Evolutionary conservation across 2,113 vertebrate genomes (phyloP), one percentile per base, ranked within the genome.

Genomic region (Pogonocichla stellata): DNA sequence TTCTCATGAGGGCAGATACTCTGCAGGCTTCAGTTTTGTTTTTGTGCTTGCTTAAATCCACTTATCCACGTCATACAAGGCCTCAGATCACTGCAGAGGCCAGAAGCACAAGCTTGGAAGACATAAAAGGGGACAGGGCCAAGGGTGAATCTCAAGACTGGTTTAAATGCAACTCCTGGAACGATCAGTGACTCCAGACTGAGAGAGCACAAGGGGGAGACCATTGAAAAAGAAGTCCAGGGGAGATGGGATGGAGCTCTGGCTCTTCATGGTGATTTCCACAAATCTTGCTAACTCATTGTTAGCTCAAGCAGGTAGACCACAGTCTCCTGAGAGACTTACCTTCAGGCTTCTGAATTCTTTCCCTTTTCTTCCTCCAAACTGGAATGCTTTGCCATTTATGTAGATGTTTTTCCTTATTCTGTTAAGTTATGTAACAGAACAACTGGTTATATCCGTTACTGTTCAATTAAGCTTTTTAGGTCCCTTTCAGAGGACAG

Each of bases 31-130:
- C 38, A 14, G 22, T 31, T 50, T 4, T 60, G 40, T 2, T 42
- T 22, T 28, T 9, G 73, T 38, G n/a, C 23, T 47, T 24, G 40
- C 40, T 79, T 16, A 43, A 58, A 64, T 64, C 17, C 34, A 19
- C 22, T 40, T 64, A 12, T 1, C 33, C 45, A 6, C 2, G 0
- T 57, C 26, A 9, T 14, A 3, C 1, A 3, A 36, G 70, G 45
- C 15, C 45, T 70, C 16, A 5, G 45, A 19, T 65, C 31, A 5
- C 61, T 42, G 2, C 5, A 40, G 51, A 34, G 47, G 36, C 61
- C 1, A 4, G 61, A 33, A 83, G 40, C 45, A 20, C 42, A 26
- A 36, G 23, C 12, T 12, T 62, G 57, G 53, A 36, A 31, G 33
- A 26, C 12, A 8, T 6, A 6, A 20, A 38, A 56, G 10, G 42